Evolutionary conservation across 2,888 invertebrate genomes (phyloP), one percentile per base, ranked within the genome.

Genomic region (Ophion costatus): DNA sequence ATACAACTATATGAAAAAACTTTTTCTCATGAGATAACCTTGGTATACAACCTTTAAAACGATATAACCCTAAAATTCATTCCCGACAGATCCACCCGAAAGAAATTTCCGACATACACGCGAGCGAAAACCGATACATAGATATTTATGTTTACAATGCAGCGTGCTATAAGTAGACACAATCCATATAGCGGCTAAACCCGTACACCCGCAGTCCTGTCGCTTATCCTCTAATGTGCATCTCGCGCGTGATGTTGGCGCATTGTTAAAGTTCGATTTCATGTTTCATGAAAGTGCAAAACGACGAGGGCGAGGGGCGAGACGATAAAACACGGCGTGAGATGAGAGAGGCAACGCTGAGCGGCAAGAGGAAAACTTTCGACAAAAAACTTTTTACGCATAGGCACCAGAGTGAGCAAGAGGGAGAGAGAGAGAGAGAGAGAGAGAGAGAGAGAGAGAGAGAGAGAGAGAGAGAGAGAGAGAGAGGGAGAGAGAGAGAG

Each of bases 241-340:
- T 76, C 71, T 56, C 80, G 29, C 59, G 33, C 45, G 24, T 22
- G 17, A 57, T 57, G 69, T 78, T 59, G 70, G 42, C 51, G 63
- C 78, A 84, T 84, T 82, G 82, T 84, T 84, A 71, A 84, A 84
- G 69, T 84, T 84, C 82, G 66, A 84, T 82, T 74, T 56, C 56
- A 57, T 69, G 63, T 74, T 74, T 63, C 69, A 29, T 57, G 69
- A 29, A 78, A 69, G 38, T 42, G 56, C 63, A 56, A 57, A 38
- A 45, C 1, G 22, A 22, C 66, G 45, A n/a, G 33, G n/a, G 3
- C 45, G 20, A 63, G 20, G 63, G n/a, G 11, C 9, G 33, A 33
- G 11, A 24, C 1, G 10, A 11, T 11, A n/a, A 17, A 42, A 70
- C 22, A n/a, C 45, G 20, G 14, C 33, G 29, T n/a, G 75, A 14